Evolutionary conservation across 1,140 invertebrate genomes (phyloP), one percentile per base, ranked within the genome.

Genomic region (Drosophila elegans): DNA sequence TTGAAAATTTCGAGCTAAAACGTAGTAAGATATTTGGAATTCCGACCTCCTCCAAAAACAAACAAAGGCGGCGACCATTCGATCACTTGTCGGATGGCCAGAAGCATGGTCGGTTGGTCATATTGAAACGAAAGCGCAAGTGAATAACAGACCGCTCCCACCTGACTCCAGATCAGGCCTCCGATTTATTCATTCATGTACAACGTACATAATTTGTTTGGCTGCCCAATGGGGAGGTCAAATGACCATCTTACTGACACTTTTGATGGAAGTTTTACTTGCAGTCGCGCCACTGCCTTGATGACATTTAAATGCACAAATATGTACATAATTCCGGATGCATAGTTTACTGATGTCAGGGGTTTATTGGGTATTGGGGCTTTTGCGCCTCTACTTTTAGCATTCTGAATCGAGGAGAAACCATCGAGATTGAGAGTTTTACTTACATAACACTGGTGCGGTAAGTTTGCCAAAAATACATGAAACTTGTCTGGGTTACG

Each of bases 71-170:
- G 69, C 71, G 78, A 27, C 39, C 60, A 39, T 44, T 49, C 77
- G 63, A 82, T 74, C 64, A 60, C 57, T 68, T 63, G 59, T 80
- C 63, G 25, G 56, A 60, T 36, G 51, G 57, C 62, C 76, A 42
- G 44, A 38, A 53, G 45, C 41, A 36, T 25, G 34, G 27, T 42
- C 46, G 73, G 16, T 42, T 42, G 73, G 48, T 29, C 52, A 84
- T 77, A 72, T 67, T 63, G 78, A 75, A 88, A 79, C 41, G 75
- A 80, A 83, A 86, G 76, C 79, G 83, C 83, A 86, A 88, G 83
- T 88, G 63, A 45, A 36, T 61, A 34, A 42, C 61, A 41, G 27
- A 51, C 59, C 67, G 41, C 53, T 42, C 51, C 63, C 51, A 29
- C 27, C 74, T 42, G 56, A 36, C 29, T 21, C 27, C 61, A 57